A percentile compares a stretch with the other conserved stretches of the same genome.
phyloP scores from a whole-genome alignment of 2,113 vertebrate genomes.

The Phrynosoma platyrhinos region DNA sequence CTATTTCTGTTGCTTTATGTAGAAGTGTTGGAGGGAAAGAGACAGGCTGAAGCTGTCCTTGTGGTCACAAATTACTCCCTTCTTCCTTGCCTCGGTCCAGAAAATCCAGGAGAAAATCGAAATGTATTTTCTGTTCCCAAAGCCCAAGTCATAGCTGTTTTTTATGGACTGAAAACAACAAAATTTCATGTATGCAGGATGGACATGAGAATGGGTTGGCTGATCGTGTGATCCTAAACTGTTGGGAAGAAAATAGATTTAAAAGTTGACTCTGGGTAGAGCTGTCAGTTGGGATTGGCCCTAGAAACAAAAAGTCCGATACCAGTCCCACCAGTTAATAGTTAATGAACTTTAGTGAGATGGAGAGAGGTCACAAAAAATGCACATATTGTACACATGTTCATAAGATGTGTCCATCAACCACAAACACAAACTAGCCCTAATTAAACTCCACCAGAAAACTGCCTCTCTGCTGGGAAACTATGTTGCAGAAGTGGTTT shows the following conservation, averaged over 20 bases:
- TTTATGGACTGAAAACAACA: neutral
- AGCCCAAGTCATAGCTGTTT: neutral
- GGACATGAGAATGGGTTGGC: neutral
- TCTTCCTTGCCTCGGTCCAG: neutral
- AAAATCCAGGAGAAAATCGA: neutral
- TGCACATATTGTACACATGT: neutral
- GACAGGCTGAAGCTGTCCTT: conserved; percentile 28
- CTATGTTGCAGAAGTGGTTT: neutral
- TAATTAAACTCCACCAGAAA: neutral
- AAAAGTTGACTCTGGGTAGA: neutral
- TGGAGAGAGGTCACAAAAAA: neutral
- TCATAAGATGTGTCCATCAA: neutral
- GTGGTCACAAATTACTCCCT: conserved; percentile 23
- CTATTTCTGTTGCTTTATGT: conserved; percentile 65
- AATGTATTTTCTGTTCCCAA: neutral
- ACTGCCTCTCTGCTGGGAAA: neutral
- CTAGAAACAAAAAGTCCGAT: too few species aligned
- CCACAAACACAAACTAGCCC: neutral
- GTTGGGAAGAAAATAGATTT: neutral
- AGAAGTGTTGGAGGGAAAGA: conserved; percentile 41
- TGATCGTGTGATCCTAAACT: too few species aligned
- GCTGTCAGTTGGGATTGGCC: neutral
- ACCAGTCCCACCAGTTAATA: too few species aligned
- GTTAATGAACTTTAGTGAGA: too few species aligned
- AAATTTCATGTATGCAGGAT: neutral